phyloP scores from a whole-genome alignment of 2,888 invertebrate species.

The Keiferia lycopersicella region DNA sequence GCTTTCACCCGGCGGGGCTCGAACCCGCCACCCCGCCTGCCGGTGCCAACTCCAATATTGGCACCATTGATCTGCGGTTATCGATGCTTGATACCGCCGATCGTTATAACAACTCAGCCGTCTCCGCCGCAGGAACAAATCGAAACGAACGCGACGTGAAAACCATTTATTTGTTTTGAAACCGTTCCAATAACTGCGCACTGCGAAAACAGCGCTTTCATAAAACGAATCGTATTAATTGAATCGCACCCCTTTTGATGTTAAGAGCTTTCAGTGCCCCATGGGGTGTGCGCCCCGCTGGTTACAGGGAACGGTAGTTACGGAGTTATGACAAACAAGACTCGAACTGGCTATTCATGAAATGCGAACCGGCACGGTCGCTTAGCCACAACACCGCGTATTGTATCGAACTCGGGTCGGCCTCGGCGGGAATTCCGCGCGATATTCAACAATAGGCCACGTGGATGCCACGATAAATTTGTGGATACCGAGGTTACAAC shows the following conservation, averaged over 20 bases:
- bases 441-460: not conserved
- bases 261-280: constrained; percentile 38
- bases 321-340: constrained; percentile 14
- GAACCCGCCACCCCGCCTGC: not conserved
- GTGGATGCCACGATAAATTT: not conserved
- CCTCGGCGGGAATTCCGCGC: not conserved
- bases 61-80: constrained; percentile 8
- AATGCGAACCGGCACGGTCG: not conserved
- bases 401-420: not conserved
- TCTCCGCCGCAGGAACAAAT: not conserved
- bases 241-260: constrained; percentile 46
- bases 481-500: not conserved
- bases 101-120: constrained; percentile 1
- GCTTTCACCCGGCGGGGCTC: not conserved
- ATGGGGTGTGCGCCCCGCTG: constrained; percentile 20
- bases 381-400: not conserved
- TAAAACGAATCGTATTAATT: constrained; percentile 46
- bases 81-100: not conserved
- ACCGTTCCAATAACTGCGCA: constrained; percentile 20
- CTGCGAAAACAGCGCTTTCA: constrained; percentile 24
- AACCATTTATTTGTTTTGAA: constrained; percentile 21
- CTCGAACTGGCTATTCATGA: constrained; percentile 11
- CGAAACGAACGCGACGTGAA: not conserved
- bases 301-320: constrained; percentile 15
- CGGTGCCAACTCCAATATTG: constrained; percentile 1